Evolutionary conservation across 1,140 invertebrate species (phyloP), one percentile per base, ranked within the genome.

Genomic region (Drosophila orosa): DNA sequence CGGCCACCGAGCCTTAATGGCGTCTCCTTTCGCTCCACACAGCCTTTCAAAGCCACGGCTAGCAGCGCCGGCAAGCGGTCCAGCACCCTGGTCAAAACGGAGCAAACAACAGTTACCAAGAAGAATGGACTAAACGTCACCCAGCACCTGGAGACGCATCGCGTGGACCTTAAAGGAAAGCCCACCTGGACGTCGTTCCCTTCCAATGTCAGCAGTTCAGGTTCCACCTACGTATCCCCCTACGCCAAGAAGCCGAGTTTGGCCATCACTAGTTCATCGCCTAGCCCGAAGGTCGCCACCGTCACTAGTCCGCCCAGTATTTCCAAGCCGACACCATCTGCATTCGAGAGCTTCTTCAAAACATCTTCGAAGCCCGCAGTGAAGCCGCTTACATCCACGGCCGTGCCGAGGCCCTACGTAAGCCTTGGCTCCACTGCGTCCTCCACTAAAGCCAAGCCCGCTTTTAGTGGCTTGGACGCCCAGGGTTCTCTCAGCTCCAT

Each of bases 121-220:
- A 91, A 85, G 35, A 77, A 89, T 44, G 90, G 90, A 9, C 52
- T 69, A n/a, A 89, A 29, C 6, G 66, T 90, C 5, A 91, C 86
- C 0, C 78, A 86, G 45, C 79, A 73, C 15, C 68, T 86, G 39
- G 86, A 91, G 48, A 74, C 81, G 10, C 60, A 80, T 5, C 71
- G 63, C 0, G 71, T 90, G 7, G 81, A 82, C 42, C 65, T 91
- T 3, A 84, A 69, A 17, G 66, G 66, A 4, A 80, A 47, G 2
- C 29, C 50, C 3, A 17, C 44, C n/a, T 52, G 65, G 59, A 3
- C 66, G 33, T 31, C 78, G 27, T 47, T 62, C 27, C 12, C 50
- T 9, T 35, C 55, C 7, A 24, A 63, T 17, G 59, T 58, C 1
- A 65, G 22, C 19, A 25, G 55, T 12, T 60, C 54, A 1, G 5